Conservation (phyloP, 2,797 vertebrate species). For the Varecia variegata region DNA sequence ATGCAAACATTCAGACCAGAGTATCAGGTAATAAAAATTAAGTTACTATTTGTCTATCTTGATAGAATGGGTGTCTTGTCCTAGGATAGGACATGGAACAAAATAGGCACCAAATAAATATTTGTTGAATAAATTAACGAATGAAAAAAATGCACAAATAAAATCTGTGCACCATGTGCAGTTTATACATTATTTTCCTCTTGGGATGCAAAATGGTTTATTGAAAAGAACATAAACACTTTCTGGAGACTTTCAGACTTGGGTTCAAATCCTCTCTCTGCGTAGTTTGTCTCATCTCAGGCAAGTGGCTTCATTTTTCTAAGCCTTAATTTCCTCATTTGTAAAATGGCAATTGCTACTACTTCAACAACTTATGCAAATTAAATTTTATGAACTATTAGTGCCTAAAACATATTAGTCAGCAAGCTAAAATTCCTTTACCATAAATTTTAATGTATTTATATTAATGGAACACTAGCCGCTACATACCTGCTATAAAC, state of each 20-base stretch:
- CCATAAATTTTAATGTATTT: neutral
- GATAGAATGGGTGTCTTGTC: neutral
- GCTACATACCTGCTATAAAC: neutral
- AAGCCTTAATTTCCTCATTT: slow-evolving; percentile 18
- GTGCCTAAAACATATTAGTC: neutral
- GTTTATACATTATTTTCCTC: neutral
- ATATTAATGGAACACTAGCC: neutral
- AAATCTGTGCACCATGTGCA: neutral
- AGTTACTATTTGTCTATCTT: neutral
- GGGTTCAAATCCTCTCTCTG: slow-evolving; percentile 11
- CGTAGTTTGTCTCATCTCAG: neutral
- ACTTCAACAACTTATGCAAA: neutral
- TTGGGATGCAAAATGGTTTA: neutral
- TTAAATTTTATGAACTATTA: slow-evolving; percentile 10
- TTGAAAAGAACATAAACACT: neutral
- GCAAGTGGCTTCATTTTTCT: neutral
- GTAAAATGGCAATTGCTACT: neutral
- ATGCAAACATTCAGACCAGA: neutral
- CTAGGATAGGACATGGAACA: neutral
- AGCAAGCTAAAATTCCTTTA: slow-evolving; percentile 7
- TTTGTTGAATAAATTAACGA: neutral
- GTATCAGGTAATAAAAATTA: neutral
- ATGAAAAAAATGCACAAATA: neutral
- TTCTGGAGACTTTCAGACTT: neutral
- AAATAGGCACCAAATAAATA: neutral